Evolutionary conservation across 2,797 vertebrate species (phyloP), one percentile per base, ranked within the genome.

Genomic region (Tragopan temminckii): DNA sequence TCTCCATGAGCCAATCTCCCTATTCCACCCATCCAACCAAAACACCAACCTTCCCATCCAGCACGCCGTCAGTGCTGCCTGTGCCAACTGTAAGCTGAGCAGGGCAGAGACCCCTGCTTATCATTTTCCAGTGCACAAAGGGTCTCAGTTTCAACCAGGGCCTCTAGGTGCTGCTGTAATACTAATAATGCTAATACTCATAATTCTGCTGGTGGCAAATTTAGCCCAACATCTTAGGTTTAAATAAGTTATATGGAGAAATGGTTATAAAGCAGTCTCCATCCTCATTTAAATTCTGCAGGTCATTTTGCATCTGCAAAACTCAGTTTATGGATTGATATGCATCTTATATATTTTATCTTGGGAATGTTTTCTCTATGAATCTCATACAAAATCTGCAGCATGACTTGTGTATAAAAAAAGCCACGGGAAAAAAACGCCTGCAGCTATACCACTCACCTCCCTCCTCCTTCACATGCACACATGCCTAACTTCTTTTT

Each of bases 291-390:
- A 68, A n/a, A 84, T 92, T 94, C 67, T 85, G 71, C 88, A 70
- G 74, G 84, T 93, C 66, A 85, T 92, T 95, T 94, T 93, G 80
- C 85, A 90, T 93, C 86, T 79, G 67, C 77, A 89, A 86, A 80
- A 77, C 36, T 76, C 66, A 24, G 77, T 68, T 89, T 62, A 61
- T 77, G 82, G 91, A 83, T 80, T 88, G 92, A 95, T 95, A 75
- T 45, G 80, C 57, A 89, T 61, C 85, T 88, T 90, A 63, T 31
- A 67, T 70, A 29, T 61, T 79, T 58, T 64, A 64, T 74, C 87
- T 83, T 59, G 90, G 91, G 90, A 94, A 90, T 83, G 62, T 93
- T 96, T 90, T 96, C 77, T 81, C 69, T 92, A 82, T 77, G 91
- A 90, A 85, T 95, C 89, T 94, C 59, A 46, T 75, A 68, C 38